Evolutionary conservation across 2,797 vertebrate genomes (phyloP).

Genomic region (Channa striata): DNA sequence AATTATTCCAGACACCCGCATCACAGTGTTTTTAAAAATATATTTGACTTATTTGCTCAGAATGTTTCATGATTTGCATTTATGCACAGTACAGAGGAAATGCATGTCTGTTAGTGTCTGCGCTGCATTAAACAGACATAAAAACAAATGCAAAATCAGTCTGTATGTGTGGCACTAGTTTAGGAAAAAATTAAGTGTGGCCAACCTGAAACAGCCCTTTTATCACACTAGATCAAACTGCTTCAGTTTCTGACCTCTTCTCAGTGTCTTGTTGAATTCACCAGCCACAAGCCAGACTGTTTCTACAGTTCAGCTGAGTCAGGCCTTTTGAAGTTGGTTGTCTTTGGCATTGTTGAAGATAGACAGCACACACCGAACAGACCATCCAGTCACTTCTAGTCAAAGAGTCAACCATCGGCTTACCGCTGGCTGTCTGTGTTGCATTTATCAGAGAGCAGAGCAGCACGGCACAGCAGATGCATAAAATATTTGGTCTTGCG

Average conservation of each 20-base stretch:
- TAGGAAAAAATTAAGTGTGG: constrained; percentile 21
- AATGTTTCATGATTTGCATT: no score
- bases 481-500: background rate
- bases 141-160: background rate
- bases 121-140: constrained; percentile 3
- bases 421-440: constrained; percentile 23
- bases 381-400: constrained; percentile 17
- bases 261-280: constrained; percentile 53
- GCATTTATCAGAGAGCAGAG: background rate
- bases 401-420: constrained; percentile 30
- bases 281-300: constrained; percentile 60
- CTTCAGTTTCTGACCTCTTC: constrained; percentile 45
- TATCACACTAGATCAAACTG: constrained; percentile 82
- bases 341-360: constrained; percentile 54
- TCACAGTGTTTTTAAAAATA: background rate
- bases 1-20: no score
- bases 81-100: background rate
- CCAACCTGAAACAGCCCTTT: constrained; percentile 50
- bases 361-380: constrained; percentile 13
- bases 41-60: background rate
- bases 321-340: constrained; percentile 49
- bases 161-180: background rate
- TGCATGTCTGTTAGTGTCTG: background rate
- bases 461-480: background rate
- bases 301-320: constrained; percentile 68